phyloP scores from a whole-genome alignment of 2,797 vertebrate species.

The Brachymystax lenok region DNA sequence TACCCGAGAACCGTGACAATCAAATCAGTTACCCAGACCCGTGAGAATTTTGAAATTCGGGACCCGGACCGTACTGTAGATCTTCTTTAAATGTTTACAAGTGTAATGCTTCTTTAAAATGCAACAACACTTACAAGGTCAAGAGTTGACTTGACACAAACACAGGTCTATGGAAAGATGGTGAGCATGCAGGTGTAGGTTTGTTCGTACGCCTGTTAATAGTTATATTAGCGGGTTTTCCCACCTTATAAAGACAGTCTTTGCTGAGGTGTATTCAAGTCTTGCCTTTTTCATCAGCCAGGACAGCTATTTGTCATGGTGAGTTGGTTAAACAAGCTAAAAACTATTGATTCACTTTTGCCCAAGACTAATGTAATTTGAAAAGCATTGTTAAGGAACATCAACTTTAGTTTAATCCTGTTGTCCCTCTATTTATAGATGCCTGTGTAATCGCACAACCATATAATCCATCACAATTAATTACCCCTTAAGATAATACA shows the following conservation, averaged over 20 bases:
- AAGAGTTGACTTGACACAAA: neutral
- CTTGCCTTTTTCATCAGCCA: neutral
- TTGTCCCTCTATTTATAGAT: conserved; percentile 47
- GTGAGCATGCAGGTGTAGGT: neutral
- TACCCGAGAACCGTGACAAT: no score
- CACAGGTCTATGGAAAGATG: neutral
- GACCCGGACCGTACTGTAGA: no score
- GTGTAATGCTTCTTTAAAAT: no score
- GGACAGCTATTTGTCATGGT: conserved; percentile 39
- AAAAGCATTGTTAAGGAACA: conserved; percentile 52
- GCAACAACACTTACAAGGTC: neutral
- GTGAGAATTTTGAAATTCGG: no score
- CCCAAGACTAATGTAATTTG: conserved; percentile 51
- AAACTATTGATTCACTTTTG: conserved; percentile 54
- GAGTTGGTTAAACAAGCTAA: conserved; percentile 51
- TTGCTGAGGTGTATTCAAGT: conserved; percentile 13
- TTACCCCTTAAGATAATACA: conserved; percentile 22
- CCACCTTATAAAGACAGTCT: conserved; percentile 13
- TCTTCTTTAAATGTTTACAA: no score
- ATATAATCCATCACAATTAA: conserved; percentile 29
- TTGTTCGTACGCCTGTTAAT: neutral
- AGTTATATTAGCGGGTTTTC: conserved; percentile 4
- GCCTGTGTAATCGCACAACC: conserved; percentile 23
- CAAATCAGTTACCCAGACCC: no score
- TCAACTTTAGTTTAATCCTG: conserved; percentile 41